phyloP scores from a whole-genome alignment of 2,797 vertebrate species.

The Dallia pectoralis region DNA sequence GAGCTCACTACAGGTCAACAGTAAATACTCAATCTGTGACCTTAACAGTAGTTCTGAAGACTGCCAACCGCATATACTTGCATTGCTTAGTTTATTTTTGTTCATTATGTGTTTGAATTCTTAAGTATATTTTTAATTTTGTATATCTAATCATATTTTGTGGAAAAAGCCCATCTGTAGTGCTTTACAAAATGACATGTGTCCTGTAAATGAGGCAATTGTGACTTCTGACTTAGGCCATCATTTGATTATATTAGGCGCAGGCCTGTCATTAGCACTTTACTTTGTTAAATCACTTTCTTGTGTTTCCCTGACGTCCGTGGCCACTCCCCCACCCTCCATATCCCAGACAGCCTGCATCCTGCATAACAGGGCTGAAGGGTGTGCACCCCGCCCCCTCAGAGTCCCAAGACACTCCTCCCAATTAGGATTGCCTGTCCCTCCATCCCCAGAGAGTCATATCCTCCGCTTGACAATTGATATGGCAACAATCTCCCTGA shows the following conservation, averaged over 20 bases:
- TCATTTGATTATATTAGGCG: slow-evolving; percentile 57
- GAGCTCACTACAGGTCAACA: background rate
- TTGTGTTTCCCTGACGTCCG: slow-evolving; percentile 59
- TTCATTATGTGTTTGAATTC: no score
- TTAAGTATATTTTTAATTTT: no score
- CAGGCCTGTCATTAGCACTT: slow-evolving; percentile 63
- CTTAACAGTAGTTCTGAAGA: background rate
- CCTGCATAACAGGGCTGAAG: slow-evolving; percentile 59
- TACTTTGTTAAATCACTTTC: slow-evolving; percentile 71
- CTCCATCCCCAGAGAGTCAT: slow-evolving; percentile 54
- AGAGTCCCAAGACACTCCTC: slow-evolving; percentile 57
- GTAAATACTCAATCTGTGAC: background rate
- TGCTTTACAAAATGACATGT: background rate
- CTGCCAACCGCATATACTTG: background rate
- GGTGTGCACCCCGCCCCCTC: slow-evolving; percentile 34
- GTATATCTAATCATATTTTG: no score
- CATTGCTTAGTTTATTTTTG: no score
- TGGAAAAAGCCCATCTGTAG: background rate
- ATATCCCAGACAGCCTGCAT: slow-evolving; percentile 61
- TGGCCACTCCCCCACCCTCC: slow-evolving; percentile 33
- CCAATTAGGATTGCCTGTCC: slow-evolving; percentile 39
- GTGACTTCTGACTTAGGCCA: background rate
- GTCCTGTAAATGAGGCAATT: background rate
- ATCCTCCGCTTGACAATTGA: slow-evolving; percentile 73
- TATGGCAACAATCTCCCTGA: slow-evolving; percentile 65